Base-by-base conservation (phyloP, 2,888 invertebrate species). In the Chloroclysta siterata region DNA sequence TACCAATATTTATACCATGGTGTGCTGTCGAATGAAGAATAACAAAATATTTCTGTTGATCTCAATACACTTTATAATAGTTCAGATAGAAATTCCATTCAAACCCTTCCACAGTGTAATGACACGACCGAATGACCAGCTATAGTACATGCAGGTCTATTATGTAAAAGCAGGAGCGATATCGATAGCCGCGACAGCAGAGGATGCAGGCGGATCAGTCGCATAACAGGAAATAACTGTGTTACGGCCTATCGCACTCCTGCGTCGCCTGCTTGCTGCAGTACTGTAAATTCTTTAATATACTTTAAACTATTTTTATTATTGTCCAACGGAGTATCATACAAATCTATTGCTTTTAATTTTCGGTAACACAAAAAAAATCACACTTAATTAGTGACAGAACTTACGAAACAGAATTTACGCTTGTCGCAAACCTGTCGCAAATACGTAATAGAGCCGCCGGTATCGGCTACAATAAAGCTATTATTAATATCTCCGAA, bases 401-500 rank as follows among this genome's bases (percentile, higher is more conserved):
- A 33, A 8, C 8, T 29, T 0, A 29, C 0, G 6, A 6, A 29
- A 29, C 0, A 29, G 0, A 1, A 36, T 36, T 36, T 36, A 8
- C 36, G 7, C 36, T 11, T 3, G 36, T 39, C 11, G 36, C 11
- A 11, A 39, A 11, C 36, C 36, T 39, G 36, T 39, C 36, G 36
- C 11, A 11, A 39, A 39, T 39, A 11, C 36, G 11, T 39, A 39
- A 11, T 39, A 39, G 11, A 1, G 36, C 36, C 11, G 8, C 80
- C 77, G 71, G 61, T 52, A 61, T 60, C 80, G 80, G 79, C 82
- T 80, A 81, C 82, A 82, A 85, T 83, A 81, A 81, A 87, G 84
- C 87, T 86, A 90, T 91, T 92, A 92, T 91, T 91, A 91, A 90
- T 88, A 90, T 83, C 80, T 77, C 48, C 28, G 14, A 84, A 82